Evolutionary conservation across 2,888 invertebrate species (phyloP), one percentile per base, ranked within the genome.

Genomic region (Automeris io): DNA sequence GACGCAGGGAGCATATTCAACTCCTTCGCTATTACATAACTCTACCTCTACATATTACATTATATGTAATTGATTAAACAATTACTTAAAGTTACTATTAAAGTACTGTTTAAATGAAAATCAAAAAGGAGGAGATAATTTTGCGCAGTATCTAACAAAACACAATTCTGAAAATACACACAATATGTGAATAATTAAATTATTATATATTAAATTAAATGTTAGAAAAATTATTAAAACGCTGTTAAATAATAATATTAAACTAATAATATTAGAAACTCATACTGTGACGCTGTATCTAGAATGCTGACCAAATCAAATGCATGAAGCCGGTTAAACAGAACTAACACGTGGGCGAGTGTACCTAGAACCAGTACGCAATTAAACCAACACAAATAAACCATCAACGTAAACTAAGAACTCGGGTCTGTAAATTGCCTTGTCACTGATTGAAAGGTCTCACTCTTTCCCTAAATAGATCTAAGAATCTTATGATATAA

Each of bases 301-400:
- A 40, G 47, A 52, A 50, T 47, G 48, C 50, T 47, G 47, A 49
- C 46, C 18, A 16, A 43, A 44, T 41, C 42, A 45, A 33, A 40
- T 24, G 16, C 29, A 29, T 29, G 16, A 29, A 16, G 35, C 25
- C 32, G 22, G 37, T 37, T 31, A 22, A 22, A 9, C 13, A 19
- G 44, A 57, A 60, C 42, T 46, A 48, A 49, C 59, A 62, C 60
- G 75, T 71, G 67, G 70, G 67, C 54, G 60, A 51, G 45, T 51
- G 43, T 66, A 66, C 61, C 43, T 40, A 62, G 70, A 71, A 70
- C 51, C 49, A 53, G 55, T 54, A 46, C 49, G 50, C 48, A 65
- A 61, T 58, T 57, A 54, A 52, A 43, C 41, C 41, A 49, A 37
- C 42, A 51, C 50, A 57, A 59, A 63, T 59, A 60, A 58, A 61